Evolutionary conservation across 2,888 invertebrate species (phyloP).

Genomic region (Synergus gifuensis): DNA sequence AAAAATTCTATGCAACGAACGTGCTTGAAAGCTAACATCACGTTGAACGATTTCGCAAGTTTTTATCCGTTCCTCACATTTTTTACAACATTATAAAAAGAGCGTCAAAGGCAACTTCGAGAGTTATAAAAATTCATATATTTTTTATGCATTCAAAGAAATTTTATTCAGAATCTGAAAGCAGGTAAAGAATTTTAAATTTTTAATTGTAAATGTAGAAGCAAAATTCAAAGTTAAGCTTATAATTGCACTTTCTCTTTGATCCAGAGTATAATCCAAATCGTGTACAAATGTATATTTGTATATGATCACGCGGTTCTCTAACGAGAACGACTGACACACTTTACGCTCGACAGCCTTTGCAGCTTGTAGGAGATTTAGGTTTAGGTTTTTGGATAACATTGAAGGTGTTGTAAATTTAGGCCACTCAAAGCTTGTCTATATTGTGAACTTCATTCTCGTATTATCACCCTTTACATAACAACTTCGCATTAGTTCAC

Average conservation of each 20-base stretch:
- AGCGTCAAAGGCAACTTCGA: not conserved
- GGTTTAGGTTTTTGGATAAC: slow-evolving; percentile 11
- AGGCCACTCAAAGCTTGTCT: not conserved
- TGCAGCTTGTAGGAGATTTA: not conserved
- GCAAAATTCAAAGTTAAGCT: not conserved
- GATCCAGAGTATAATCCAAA: not conserved
- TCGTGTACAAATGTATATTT: not conserved
- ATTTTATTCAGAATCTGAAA: too few relatives aligned
- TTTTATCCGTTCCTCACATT: not conserved
- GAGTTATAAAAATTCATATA: slow-evolving; percentile 6
- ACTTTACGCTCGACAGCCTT: slow-evolving; percentile 5
- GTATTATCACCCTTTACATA: slow-evolving; percentile 18
- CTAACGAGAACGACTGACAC: not conserved
- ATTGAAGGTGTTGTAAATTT: not conserved
- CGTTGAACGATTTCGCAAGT: not conserved
- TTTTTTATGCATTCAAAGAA: not conserved
- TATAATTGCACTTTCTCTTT: not conserved
- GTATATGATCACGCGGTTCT: not conserved
- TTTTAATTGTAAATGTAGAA: not conserved
- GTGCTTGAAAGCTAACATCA: not conserved
- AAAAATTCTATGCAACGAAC: not conserved
- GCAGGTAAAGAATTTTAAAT: not conserved
- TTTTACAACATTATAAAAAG: slow-evolving; percentile 16
- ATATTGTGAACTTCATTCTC: not conserved
- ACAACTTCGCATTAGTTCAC: not conserved